Conservation (phyloP, 2,888 invertebrate genomes). For the Ashinkailepas kermadecensis region DNA sequence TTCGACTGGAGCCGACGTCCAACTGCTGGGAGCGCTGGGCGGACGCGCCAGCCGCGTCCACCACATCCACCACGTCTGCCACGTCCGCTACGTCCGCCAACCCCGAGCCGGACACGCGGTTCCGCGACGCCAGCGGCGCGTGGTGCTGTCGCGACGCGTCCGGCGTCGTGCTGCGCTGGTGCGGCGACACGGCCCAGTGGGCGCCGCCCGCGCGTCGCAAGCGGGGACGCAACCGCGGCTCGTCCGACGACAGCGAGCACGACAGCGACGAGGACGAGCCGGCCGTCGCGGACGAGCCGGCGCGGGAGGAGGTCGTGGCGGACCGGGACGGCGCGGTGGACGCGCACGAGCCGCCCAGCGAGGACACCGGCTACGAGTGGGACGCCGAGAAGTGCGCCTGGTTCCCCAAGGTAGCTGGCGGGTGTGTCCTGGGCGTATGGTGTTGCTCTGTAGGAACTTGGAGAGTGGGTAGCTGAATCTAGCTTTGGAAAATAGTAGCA, state of each 20-base stretch:
- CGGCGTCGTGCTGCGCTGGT: constrained; percentile 33
- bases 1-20: constrained; percentile 44
- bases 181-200: not conserved
- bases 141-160: constrained; percentile 35
- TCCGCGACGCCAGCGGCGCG: constrained; percentile 34
- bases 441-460: no score
- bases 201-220: constrained; percentile 29
- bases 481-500: no score
- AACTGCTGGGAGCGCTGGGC: constrained; percentile 41
- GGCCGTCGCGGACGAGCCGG: constrained; percentile 34
- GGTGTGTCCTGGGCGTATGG: not conserved
- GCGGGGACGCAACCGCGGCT: constrained; percentile 31
- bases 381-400: constrained; percentile 83
- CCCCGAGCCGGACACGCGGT: constrained; percentile 14
- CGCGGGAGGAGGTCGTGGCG: constrained; percentile 54
- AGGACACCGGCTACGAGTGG: constrained; percentile 88
- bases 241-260: constrained; percentile 32
- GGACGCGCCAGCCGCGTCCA: not conserved
- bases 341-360: constrained; percentile 67
- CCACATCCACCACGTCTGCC: no score
- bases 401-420: constrained; percentile 57
- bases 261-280: constrained; percentile 35
- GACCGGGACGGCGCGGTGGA: constrained; percentile 71
- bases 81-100: not conserved
- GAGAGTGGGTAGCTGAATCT: no score